phyloP scores from a whole-genome alignment of 2,113 vertebrate species.

The Sinosuthora webbiana region DNA sequence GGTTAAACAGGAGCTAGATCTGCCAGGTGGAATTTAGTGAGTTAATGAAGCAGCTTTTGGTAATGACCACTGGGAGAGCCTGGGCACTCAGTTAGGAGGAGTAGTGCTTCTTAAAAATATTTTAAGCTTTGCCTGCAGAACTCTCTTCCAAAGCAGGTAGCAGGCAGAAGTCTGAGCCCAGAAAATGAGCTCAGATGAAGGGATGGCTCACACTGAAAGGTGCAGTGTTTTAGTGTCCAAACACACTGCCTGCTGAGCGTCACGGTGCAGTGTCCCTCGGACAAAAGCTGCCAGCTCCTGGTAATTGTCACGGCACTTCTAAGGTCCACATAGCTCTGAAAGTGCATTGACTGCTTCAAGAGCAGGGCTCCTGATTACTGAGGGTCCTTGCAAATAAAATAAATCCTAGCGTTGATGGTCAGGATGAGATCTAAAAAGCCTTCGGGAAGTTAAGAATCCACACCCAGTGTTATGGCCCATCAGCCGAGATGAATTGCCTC shows the following conservation, averaged over 20 bases:
- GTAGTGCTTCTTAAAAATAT: background rate
- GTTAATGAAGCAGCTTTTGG: background rate
- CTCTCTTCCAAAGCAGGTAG: background rate
- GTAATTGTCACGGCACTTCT: background rate
- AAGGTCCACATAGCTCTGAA: background rate
- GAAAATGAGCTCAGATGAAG: background rate
- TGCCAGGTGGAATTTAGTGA: background rate
- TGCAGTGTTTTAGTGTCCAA: background rate
- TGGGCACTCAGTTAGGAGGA: too few relatives aligned
- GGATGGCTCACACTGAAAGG: background rate
- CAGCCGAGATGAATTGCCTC: background rate
- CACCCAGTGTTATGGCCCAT: too few relatives aligned
- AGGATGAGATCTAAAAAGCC: background rate
- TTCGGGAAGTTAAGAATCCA: background rate
- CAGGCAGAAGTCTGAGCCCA: background rate
- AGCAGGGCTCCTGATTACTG: background rate
- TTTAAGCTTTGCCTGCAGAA: background rate
- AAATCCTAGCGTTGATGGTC: background rate
- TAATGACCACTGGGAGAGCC: background rate
- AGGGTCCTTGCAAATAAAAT: background rate
- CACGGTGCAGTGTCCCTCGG: background rate
- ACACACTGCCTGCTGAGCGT: accelerated
- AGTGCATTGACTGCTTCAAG: background rate
- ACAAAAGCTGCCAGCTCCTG: background rate
- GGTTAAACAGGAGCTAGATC: background rate